phyloP scores from a whole-genome alignment of 2,797 vertebrate genomes.

The Cryptoblepharus egeriae region DNA sequence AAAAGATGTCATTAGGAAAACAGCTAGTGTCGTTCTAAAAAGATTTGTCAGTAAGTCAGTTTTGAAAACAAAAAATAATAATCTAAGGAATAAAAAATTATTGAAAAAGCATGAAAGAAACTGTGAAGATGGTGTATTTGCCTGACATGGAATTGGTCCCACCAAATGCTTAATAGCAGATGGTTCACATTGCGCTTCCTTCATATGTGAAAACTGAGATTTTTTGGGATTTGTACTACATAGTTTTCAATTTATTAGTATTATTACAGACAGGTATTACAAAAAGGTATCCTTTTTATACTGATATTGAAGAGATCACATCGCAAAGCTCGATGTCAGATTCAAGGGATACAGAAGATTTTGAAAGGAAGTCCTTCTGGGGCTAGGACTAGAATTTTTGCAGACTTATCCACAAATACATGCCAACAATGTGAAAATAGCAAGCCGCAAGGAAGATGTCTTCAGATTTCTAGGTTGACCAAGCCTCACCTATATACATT shows the following conservation, averaged over 20 bases:
- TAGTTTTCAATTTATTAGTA: slow-evolving; percentile 15
- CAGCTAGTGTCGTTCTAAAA: slow-evolving; percentile 50
- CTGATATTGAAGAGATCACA: background rate
- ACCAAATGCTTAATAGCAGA: slow-evolving; percentile 55
- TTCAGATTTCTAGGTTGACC: background rate
- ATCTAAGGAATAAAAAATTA: slow-evolving; percentile 43
- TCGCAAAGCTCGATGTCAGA: background rate
- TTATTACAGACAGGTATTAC: slow-evolving; percentile 20
- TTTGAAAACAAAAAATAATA: slow-evolving; percentile 45
- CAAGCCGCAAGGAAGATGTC: background rate
- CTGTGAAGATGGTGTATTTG: slow-evolving; percentile 45
- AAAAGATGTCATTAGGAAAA: slow-evolving; percentile 48
- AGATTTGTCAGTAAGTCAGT: slow-evolving; percentile 55
- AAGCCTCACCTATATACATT: background rate
- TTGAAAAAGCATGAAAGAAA: slow-evolving; percentile 38
- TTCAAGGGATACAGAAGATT: background rate
- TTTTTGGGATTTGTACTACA: slow-evolving; percentile 21
- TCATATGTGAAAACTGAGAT: slow-evolving; percentile 45
- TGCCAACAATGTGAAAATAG: background rate
- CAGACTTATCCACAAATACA: background rate
- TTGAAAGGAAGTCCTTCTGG: background rate
- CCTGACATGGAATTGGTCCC: slow-evolving; percentile 53
- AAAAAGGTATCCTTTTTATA: too few relatives aligned
- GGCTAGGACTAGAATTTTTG: background rate
- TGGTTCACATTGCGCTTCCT: slow-evolving; percentile 53